Evolutionary conservation across 2,113 vertebrate species (phyloP).

Genomic region (Hipposideros armiger): DNA sequence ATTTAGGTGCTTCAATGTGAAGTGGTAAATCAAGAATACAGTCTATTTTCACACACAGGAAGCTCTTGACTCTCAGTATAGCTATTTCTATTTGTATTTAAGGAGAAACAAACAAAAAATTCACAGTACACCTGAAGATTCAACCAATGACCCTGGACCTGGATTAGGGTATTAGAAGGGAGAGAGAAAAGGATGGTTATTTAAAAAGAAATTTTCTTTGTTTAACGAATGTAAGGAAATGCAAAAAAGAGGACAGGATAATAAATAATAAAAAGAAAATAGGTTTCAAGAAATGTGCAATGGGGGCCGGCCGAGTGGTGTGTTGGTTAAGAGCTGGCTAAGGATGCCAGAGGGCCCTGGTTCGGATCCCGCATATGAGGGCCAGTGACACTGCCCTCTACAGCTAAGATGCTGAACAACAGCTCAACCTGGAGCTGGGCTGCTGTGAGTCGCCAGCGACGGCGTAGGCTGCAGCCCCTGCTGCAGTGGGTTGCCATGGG

Average conservation of each 20-base stretch:
- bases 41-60: background rate
- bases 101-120: constrained; percentile 38
- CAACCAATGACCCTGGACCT: background rate
- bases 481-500: too few species aligned
- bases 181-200: background rate
- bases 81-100: constrained; percentile 7
- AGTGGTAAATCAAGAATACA: background rate
- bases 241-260: background rate
- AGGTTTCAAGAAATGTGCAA: background rate
- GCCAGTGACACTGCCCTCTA: too few species aligned
- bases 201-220: background rate
- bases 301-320: too few species aligned
- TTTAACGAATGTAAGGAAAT: constrained; percentile 18
- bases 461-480: too few species aligned
- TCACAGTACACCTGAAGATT: background rate
- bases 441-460: too few species aligned
- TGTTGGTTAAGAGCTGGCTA: too few species aligned
- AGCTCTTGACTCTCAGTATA: background rate
- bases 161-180: background rate
- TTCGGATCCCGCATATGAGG: too few species aligned
- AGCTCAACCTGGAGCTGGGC: too few species aligned
- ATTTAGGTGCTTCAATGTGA: background rate
- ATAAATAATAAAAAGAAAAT: constrained; percentile 15
- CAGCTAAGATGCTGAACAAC: too few species aligned
- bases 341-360: too few species aligned